Evolutionary conservation across 2,888 invertebrate species (phyloP).

Genomic region (Papilio protenor): DNA sequence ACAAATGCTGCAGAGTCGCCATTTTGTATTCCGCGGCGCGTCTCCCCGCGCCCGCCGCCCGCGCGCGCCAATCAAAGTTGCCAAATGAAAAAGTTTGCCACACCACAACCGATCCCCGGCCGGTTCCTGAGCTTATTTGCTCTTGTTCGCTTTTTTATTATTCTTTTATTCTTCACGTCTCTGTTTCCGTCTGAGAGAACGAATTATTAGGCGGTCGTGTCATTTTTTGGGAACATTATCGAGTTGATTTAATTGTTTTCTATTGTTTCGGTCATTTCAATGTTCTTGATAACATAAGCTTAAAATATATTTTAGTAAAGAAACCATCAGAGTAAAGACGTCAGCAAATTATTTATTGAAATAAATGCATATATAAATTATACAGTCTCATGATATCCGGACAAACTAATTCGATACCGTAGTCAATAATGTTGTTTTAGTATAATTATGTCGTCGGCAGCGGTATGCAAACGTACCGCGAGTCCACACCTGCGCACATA

Average conservation of each 20-base stretch:
- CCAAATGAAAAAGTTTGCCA: slow-evolving; percentile 68
- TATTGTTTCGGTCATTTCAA: neutral
- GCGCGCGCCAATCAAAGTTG: slow-evolving; percentile 70
- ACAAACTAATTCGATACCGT: neutral
- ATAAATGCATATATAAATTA: neutral
- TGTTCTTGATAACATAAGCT: neutral
- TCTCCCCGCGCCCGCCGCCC: slow-evolving; percentile 47
- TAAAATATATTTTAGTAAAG: no score
- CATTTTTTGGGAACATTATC: neutral
- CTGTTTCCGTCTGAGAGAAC: slow-evolving; percentile 33
- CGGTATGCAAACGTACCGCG: slow-evolving; percentile 2
- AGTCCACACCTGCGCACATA: neutral
- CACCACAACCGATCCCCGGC: slow-evolving; percentile 54
- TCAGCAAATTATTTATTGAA: neutral
- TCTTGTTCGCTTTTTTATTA: slow-evolving; percentile 60
- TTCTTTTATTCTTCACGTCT: slow-evolving; percentile 60
- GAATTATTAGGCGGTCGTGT: neutral
- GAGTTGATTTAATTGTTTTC: neutral
- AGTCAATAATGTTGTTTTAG: slow-evolving; percentile 11
- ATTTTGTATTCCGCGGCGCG: slow-evolving; percentile 64
- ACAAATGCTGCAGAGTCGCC: slow-evolving; percentile 51
- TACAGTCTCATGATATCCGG: slow-evolving; percentile 12
- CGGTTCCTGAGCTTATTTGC: slow-evolving; percentile 53
- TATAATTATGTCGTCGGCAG: slow-evolving; percentile 16
- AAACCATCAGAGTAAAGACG: neutral